Evolutionary conservation across 2,113 vertebrate genomes (phyloP), one percentile per base, ranked within the genome.

Genomic region (Grammomys surdaster): DNA sequence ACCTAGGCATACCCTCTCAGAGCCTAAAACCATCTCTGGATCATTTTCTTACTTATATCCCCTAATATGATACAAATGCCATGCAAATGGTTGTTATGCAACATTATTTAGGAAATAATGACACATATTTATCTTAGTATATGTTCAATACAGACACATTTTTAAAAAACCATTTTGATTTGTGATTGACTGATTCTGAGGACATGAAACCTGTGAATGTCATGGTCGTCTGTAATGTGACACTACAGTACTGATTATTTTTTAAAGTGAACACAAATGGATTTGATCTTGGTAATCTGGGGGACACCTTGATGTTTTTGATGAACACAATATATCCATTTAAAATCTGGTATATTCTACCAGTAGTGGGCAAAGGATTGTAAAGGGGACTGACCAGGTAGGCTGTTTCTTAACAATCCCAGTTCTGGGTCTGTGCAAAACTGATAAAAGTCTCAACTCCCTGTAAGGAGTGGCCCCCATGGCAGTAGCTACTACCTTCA

Each of bases 261-360:
- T 67, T 20, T 20, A 40, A 90, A 80, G n/a, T 65, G 63, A 93
- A 75, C 43, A 12, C 43, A 78, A 89, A 91, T n/a, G 20, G 43
- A 91, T 77, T 91, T 67, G 7, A 26, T 86, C 20, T 94, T 86
- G 56, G 82, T 91, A 43, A 91, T 76, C 51, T 73, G 36, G 28
- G 54, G 10, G 26, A 77, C 2, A 88, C 58, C 26, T 13, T 89
- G 36, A 60, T 88, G 31, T n/a, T 82, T 93, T 75, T 33, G 8
- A 73, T 33, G 60, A 93, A 70, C 33, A 51, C 56, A 33, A 65
- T 5, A 19, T 28, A 76, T 81, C 33, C 40, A 51, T 69, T 54
- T 69, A n/a, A 76, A 51, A 85, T 14, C 60, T 89, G 56, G 48
- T 80, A 28, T n/a, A 72, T 19, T 63, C 60, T 78, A 28, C n/a